Conservation (phyloP, 2,888 invertebrate species). For the Alloplasta piceator region DNA sequence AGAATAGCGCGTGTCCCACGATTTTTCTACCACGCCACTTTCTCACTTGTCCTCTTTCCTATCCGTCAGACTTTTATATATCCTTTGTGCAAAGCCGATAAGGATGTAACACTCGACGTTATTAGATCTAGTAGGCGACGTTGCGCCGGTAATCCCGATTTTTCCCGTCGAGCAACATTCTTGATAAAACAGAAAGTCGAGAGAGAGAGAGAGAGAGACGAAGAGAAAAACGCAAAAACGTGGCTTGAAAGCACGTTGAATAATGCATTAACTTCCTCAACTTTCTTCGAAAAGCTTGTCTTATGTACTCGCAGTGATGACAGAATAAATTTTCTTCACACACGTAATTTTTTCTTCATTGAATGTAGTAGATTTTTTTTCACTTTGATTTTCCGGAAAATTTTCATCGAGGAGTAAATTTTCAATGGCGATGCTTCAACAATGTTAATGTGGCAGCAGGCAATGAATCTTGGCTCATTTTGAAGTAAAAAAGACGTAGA, state of each 20-base stretch:
- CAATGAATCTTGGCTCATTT: too few species aligned
- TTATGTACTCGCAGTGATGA: too few species aligned
- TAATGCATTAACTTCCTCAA: background rate
- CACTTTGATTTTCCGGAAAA: too few species aligned
- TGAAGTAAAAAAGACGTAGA: too few species aligned
- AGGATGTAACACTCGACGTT: conserved; percentile 47
- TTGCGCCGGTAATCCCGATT: conserved; percentile 6
- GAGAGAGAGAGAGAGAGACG: too few species aligned
- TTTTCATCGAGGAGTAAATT: too few species aligned
- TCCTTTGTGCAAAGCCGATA: conserved; percentile 36
- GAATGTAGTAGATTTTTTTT: too few species aligned
- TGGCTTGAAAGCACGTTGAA: background rate
- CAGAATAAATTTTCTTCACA: too few species aligned
- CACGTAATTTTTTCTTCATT: too few species aligned
- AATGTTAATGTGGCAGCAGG: too few species aligned
- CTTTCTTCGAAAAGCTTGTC: background rate
- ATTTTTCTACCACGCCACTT: conserved; percentile 24
- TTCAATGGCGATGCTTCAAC: too few species aligned
- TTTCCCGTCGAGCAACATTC: background rate
- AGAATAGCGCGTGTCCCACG: conserved; percentile 16
- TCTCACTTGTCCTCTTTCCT: conserved; percentile 22
- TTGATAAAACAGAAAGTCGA: background rate
- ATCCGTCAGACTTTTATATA: conserved; percentile 43
- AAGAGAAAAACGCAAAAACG: too few species aligned
- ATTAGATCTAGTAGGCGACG: conserved; percentile 23